Percentiles rank a stretch among this genome's conserved stretches.
phyloP scores from a whole-genome alignment of 2,113 vertebrate species.

The Cyanoramphus novaezelandiae region DNA sequence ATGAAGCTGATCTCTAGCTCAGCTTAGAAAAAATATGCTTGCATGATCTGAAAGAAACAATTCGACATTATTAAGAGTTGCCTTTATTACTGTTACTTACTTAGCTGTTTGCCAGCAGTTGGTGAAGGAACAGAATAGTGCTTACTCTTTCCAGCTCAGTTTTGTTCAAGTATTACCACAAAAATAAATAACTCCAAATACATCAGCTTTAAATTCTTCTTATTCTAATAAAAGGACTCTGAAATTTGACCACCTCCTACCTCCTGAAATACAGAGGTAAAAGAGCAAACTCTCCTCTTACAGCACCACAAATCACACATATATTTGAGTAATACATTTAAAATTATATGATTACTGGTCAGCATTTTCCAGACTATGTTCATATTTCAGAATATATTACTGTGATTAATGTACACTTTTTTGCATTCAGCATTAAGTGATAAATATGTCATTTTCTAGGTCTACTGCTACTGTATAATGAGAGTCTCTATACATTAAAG shows the following conservation, averaged over 20 bases:
- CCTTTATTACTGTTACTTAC: neutral
- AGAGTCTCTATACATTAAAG: neutral
- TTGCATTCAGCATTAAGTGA: constrained; percentile 15
- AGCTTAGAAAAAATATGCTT: neutral
- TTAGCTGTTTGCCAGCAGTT: neutral
- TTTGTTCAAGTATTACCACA: neutral
- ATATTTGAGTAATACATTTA: constrained; percentile 19
- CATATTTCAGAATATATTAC: neutral
- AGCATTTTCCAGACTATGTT: neutral
- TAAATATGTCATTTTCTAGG: neutral
- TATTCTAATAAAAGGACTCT: neutral
- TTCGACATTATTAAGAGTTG: neutral
- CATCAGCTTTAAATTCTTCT: neutral
- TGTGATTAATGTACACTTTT: constrained; percentile 1
- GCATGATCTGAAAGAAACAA: neutral
- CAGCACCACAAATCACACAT: neutral
- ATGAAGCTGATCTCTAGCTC: neutral
- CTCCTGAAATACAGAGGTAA: neutral
- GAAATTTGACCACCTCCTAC: neutral
- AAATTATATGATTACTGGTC: neutral
- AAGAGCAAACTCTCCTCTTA: neutral
- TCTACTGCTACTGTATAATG: neutral
- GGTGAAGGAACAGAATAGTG: neutral
- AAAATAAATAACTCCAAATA: neutral
- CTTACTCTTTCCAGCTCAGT: neutral